These are phyloP conservation scores for Agrypnia vestita DNA, from an alignment of 1,140 invertebrate species.

Conservation along the genomic window DNA sequence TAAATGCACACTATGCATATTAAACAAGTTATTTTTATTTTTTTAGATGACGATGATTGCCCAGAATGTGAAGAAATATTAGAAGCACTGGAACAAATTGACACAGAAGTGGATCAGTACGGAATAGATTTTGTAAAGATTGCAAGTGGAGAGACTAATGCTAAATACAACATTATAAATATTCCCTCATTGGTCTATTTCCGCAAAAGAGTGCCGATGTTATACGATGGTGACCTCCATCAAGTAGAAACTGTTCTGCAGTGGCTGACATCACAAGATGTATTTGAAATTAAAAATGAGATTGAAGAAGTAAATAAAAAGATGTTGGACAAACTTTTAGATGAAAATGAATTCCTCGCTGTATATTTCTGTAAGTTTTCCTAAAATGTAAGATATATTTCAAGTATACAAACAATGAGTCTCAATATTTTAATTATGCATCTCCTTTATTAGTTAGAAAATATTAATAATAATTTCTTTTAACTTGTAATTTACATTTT, in stretches of 20 bases:
- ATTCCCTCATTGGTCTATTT: constrained; percentile 93
- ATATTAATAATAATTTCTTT: no score
- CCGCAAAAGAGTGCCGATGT: constrained; percentile 86
- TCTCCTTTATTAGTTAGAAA: no score
- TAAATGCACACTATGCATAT: not conserved
- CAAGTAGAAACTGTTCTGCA: constrained; percentile 89
- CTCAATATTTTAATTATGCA: no score
- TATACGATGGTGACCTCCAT: constrained; percentile 92
- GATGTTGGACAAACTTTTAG: constrained; percentile 94
- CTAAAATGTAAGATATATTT: not conserved
- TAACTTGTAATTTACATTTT: constrained; percentile 54
- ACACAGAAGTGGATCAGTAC: constrained; percentile 93
- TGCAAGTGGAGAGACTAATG: constrained; percentile 86
- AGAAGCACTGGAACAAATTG: constrained; percentile 92
- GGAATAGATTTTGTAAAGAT: constrained; percentile 97
- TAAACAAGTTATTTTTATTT: constrained; percentile 11
- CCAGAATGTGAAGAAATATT: constrained; percentile 91
- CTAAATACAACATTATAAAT: constrained; percentile 86
- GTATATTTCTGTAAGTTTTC: constrained; percentile 93
- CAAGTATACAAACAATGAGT: no score
- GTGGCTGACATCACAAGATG: constrained; percentile 95
- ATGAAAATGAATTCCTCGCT: constrained; percentile 95
- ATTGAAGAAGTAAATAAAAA: constrained; percentile 96
- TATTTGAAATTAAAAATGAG: constrained; percentile 96
- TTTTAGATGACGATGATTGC: constrained; percentile 89